Conservation (phyloP, 2,113 vertebrate genomes). For the Oxygymnocypris stewartii region DNA sequence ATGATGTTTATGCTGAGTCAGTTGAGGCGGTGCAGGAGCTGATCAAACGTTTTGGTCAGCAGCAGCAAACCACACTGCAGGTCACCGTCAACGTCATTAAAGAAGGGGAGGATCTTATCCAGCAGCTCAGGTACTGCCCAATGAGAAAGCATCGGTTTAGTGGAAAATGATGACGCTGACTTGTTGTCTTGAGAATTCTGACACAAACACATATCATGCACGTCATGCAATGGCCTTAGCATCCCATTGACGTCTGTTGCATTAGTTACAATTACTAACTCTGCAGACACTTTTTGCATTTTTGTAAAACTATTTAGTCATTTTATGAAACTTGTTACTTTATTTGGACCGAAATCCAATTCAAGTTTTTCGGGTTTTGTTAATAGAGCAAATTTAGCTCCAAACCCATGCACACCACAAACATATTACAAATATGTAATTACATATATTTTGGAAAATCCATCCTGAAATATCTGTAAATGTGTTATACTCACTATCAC, state of each 20-base stretch:
- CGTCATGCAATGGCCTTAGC: background rate
- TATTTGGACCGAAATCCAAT: background rate
- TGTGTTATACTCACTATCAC: background rate
- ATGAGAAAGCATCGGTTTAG: background rate
- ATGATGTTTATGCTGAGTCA: constrained; percentile 97
- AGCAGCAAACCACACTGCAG: constrained; percentile 96
- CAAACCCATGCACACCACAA: background rate
- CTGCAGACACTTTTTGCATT: background rate
- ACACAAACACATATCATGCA: background rate
- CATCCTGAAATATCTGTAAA: background rate
- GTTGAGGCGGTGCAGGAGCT: constrained; percentile 98
- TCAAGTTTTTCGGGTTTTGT: constrained; percentile 8
- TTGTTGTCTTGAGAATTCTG: background rate
- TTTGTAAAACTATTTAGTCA: background rate
- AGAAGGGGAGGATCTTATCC: constrained; percentile 97
- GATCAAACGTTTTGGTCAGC: constrained; percentile 97
- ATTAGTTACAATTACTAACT: background rate
- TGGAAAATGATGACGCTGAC: background rate
- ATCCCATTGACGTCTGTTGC: background rate
- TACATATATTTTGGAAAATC: background rate
- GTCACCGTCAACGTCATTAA: constrained; percentile 98
- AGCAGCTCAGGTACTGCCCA: constrained; percentile 87
- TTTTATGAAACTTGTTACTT: background rate
- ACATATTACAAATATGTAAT: background rate
- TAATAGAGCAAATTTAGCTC: background rate